A percentile compares a stretch with the other conserved stretches of the same genome.
phyloP scores from a whole-genome alignment of 2,888 invertebrate genomes.

The Nowickia ferox region DNA sequence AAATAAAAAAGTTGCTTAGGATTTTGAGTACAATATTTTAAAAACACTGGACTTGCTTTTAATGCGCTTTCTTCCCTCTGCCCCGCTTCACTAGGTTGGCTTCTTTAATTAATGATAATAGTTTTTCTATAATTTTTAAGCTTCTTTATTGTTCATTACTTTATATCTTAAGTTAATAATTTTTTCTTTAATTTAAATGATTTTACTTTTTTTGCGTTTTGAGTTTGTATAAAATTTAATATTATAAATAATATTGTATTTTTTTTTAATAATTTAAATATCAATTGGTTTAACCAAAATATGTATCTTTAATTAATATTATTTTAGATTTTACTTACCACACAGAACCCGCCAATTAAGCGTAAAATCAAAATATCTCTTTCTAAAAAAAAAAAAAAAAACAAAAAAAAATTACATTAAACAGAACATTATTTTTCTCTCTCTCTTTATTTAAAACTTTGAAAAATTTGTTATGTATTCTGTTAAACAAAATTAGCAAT shows the following conservation, averaged over 20 bases:
- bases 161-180: slow-evolving; percentile 55
- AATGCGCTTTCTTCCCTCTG: background rate
- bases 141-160: slow-evolving; percentile 39
- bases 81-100: background rate
- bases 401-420: background rate
- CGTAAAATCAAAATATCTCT: slow-evolving; percentile 70
- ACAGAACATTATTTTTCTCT: slow-evolving; percentile 16
- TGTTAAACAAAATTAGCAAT: background rate
- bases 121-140: slow-evolving; percentile 28
- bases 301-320: slow-evolving; percentile 62
- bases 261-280: slow-evolving; percentile 62
- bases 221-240: slow-evolving; percentile 69
- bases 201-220: slow-evolving; percentile 48
- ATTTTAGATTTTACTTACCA: slow-evolving; percentile 67
- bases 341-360: slow-evolving; percentile 72
- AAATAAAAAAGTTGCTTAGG: slow-evolving; percentile 18
- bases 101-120: background rate
- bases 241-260: slow-evolving; percentile 65
- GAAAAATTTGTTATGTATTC: slow-evolving; percentile 6
- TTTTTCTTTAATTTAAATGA: slow-evolving; percentile 50
- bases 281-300: slow-evolving; percentile 71
- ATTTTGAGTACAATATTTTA: slow-evolving; percentile 11
- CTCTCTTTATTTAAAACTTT: background rate
- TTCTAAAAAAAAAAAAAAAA: slow-evolving; percentile 43
- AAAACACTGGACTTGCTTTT: slow-evolving; percentile 3